Evolutionary conservation across 35 echinoderm and acorn worm genomes (phyloP), one percentile per base, ranked within the genome.

Genomic region (Holothuria glaberrima): DNA sequence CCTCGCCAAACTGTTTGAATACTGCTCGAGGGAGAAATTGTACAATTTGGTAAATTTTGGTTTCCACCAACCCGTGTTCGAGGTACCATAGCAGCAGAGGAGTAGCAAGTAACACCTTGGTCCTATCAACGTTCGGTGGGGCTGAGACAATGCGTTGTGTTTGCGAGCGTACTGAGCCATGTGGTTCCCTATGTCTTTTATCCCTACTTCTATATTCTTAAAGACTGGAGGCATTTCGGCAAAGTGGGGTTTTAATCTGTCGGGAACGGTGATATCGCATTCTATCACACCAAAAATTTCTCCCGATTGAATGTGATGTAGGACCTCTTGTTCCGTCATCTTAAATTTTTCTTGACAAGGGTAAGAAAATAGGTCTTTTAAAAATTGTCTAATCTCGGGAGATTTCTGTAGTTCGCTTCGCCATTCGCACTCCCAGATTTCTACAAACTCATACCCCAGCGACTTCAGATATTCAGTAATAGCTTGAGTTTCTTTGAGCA

Each of bases 51-150:
- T 89, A 77, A 65, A 66, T 86, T 82, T n/a, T 63, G 58, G 22
- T 33, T 1, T 83, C 58, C 6, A 27, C 19, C 12, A 90, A 64
- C 22, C 89, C 89, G 30, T 90, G 89, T 27, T 83, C 24, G 5
- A 90, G 25, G 52, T 91, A 91, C 90, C 90, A 91, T 27, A 35
- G 48, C 29, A 91, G 46, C 20, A 91, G 41, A n/a, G 90, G 90
- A n/a, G 82, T 86, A 27, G 76, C 52, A 19, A 91, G 19, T 26
- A 91, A 44, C 0, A 91, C 52, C 22, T 50, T 86, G 5, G 69
- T 14, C 82, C 81, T 21, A 91, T 86, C 58, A 91, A 75, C 50
- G 83, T 91, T 9, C 79, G 79, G 9, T 59, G 28, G 10, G 90
- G 65, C 35, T 60, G 31, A 0, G 36, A 52, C 64, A 91, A 68